These are phyloP conservation scores for Neostethus bicornis DNA, from an alignment of 2,797 vertebrate species.

Conservation along the genomic window DNA sequence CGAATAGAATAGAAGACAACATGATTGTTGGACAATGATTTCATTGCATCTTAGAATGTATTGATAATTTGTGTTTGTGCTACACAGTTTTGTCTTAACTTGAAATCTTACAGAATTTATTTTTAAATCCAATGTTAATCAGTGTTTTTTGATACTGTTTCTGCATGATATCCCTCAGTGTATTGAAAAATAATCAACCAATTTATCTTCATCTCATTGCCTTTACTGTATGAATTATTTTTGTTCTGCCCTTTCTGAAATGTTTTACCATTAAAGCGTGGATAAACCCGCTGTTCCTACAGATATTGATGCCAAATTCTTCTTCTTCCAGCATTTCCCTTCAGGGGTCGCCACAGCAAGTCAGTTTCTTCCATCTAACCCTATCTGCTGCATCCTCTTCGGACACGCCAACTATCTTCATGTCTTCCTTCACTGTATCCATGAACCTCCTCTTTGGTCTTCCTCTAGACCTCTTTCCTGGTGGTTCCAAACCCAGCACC, in stretches of 20 bases:
- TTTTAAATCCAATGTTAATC: slow-evolving; percentile 20
- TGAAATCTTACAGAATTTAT: slow-evolving; percentile 10
- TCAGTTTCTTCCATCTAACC: too few species aligned
- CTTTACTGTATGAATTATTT: not conserved
- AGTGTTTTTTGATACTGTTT: slow-evolving; percentile 30
- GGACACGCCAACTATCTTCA: too few species aligned
- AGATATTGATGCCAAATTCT: not conserved
- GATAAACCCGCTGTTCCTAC: not conserved
- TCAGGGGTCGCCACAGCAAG: too few species aligned
- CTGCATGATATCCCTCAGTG: slow-evolving; percentile 9
- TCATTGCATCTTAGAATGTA: slow-evolving; percentile 51
- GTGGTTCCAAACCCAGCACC: too few species aligned
- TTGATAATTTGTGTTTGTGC: slow-evolving; percentile 28
- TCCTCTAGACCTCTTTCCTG: too few species aligned
- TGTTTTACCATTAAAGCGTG: not conserved
- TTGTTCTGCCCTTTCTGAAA: slow-evolving; percentile 1
- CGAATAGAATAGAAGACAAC: slow-evolving; percentile 19
- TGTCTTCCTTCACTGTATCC: too few species aligned
- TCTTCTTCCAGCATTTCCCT: too few species aligned
- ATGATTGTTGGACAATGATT: slow-evolving; percentile 39
- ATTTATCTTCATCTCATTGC: not conserved
- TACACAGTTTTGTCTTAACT: slow-evolving; percentile 41
- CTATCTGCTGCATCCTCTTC: too few species aligned
- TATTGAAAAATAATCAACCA: slow-evolving; percentile 8
- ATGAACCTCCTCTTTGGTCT: too few species aligned